A percentile compares a stretch with the other conserved stretches of the same genome.
Evolutionary conservation across 1,140 invertebrate genomes (phyloP).

Genomic region (Temnothorax nylanderi): DNA sequence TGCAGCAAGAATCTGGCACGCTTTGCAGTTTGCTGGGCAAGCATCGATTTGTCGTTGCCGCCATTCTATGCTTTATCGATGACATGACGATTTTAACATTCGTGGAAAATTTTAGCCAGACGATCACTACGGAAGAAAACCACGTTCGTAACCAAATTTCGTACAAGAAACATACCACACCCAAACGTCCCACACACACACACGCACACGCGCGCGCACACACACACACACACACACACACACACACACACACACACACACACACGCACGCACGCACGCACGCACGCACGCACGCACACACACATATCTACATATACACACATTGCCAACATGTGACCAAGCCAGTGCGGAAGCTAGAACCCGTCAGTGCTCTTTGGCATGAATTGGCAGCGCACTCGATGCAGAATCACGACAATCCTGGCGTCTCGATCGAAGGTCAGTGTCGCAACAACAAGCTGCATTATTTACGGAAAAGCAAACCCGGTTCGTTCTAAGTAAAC

Average conservation of each 20-base stretch:
- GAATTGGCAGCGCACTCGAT: slow-evolving; percentile 36
- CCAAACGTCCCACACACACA: neutral
- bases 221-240: too few relatives aligned
- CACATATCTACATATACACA: too few relatives aligned
- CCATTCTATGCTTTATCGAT: slow-evolving; percentile 14
- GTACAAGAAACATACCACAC: neutral
- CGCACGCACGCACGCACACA: too few relatives aligned
- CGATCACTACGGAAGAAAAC: neutral
- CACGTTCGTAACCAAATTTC: neutral
- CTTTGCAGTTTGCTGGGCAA: neutral
- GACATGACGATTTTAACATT: neutral
- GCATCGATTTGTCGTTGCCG: slow-evolving; percentile 16
- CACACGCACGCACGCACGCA: too few relatives aligned
- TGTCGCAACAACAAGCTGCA: slow-evolving; percentile 64
- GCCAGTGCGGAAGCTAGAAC: neutral
- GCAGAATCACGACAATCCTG: slow-evolving; percentile 7
- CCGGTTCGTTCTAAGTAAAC: slow-evolving; percentile 41
- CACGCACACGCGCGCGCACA: too few relatives aligned
- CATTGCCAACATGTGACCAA: neutral
- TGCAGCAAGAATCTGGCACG: neutral
- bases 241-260: too few relatives aligned
- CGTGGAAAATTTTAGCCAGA: slow-evolving; percentile 7
- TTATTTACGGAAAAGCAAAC: slow-evolving; percentile 68
- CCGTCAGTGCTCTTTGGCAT: slow-evolving; percentile 43
- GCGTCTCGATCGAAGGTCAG: slow-evolving; percentile 66